phyloP scores from a whole-genome alignment of 2,797 vertebrate genomes.

The Carapus acus region DNA sequence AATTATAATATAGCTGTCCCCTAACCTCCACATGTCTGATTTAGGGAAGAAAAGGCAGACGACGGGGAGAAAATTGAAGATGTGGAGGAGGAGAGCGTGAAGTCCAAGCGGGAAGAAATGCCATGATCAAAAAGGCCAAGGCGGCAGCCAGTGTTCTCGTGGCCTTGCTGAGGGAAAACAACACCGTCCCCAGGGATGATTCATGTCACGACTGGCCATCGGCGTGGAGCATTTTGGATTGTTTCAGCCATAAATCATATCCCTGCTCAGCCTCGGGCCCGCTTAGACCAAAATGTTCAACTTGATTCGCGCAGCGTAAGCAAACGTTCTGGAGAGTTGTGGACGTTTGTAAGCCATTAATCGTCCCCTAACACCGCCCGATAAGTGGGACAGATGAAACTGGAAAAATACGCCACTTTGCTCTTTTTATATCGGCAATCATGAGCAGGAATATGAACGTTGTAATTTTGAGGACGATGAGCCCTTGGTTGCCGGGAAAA shows the following conservation, averaged over 20 bases:
- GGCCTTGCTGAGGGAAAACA: conserved; percentile 56
- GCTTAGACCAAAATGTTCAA: too few species aligned
- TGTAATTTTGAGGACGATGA: conserved; percentile 45
- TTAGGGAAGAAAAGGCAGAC: conserved; percentile 70
- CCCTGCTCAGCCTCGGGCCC: conserved; percentile 34
- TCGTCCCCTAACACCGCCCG: conserved; percentile 18
- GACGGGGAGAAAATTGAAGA: conserved; percentile 69
- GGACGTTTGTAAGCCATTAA: conserved; percentile 23
- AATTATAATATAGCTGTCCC: conserved; percentile 66
- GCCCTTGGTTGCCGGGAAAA: conserved; percentile 46
- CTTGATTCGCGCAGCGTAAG: too few species aligned
- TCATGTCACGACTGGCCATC: conserved; percentile 49
- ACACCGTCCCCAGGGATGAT: conserved; percentile 56
- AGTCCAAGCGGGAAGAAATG: conserved; percentile 65
- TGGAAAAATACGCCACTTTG: conserved; percentile 32
- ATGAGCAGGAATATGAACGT: conserved; percentile 31
- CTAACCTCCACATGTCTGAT: conserved; percentile 67
- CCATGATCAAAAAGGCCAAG: conserved; percentile 63
- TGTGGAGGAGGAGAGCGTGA: conserved; percentile 66
- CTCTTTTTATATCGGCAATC: conserved; percentile 37
- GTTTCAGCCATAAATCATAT: conserved; percentile 49
- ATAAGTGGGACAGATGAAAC: conserved; percentile 32
- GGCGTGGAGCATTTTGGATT: conserved; percentile 41
- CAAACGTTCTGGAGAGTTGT: too few species aligned
- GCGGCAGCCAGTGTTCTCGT: conserved; percentile 54